Conservation (phyloP, 1,140 invertebrate species). For the Calliphora vicina region DNA sequence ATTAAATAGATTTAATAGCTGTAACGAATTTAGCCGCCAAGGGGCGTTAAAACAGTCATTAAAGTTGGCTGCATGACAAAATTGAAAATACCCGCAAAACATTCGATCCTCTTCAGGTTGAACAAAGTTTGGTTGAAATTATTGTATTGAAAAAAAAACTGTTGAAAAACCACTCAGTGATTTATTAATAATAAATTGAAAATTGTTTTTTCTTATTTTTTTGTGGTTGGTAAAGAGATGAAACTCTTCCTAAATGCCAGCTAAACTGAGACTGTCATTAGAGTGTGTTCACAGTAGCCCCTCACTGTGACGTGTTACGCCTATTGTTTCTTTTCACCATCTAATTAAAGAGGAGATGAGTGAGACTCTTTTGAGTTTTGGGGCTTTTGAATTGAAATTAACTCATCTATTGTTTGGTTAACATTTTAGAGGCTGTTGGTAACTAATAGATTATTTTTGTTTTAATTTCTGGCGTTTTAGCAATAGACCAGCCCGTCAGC, state of each 20-base stretch:
- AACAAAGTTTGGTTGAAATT: not conserved
- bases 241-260: not conserved
- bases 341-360: not conserved
- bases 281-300: constrained; percentile 9
- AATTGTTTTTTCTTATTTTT: not conserved
- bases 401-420: constrained; percentile 22
- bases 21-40: constrained; percentile 30
- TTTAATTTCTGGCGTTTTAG: not conserved
- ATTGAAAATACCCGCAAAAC: not conserved
- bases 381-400: not conserved
- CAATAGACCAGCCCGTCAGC: not conserved
- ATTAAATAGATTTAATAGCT: constrained; percentile 1
- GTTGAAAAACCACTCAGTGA: not conserved
- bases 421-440: not conserved
- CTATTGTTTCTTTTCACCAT: constrained; percentile 24
- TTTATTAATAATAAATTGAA: constrained; percentile 28
- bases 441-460: not conserved
- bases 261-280: not conserved
- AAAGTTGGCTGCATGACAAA: constrained; percentile 11
- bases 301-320: constrained; percentile 30
- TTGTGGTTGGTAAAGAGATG: not conserved
- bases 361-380: not conserved
- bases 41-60: constrained; percentile 23
- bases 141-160: constrained; percentile 6
- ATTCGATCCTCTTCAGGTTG: not conserved